Conservation (phyloP, 1,140 invertebrate species). For the Euwallacea similis region DNA sequence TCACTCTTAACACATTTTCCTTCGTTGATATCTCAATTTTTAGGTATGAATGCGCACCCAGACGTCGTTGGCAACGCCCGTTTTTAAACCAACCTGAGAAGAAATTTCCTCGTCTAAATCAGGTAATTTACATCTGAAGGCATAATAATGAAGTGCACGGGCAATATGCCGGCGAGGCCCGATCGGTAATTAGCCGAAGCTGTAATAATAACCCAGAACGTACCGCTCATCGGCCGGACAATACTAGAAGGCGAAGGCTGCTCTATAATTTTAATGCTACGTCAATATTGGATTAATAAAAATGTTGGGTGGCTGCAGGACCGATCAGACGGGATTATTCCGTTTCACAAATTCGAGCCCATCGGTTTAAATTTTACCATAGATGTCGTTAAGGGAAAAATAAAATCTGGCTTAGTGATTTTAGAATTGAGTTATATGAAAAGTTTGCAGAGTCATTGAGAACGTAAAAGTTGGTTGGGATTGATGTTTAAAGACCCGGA, state of each 20-base stretch:
- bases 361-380: not conserved
- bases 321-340: no score
- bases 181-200: slow-evolving; percentile 40
- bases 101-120: slow-evolving; percentile 24
- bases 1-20: no score
- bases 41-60: no score
- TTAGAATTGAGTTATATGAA: not conserved
- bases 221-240: slow-evolving; percentile 36
- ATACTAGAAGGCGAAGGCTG: slow-evolving; percentile 39
- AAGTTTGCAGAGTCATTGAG: not conserved
- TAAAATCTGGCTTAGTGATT: not conserved
- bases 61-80: no score
- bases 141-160: slow-evolving; percentile 29
- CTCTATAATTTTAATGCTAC: slow-evolving; percentile 31
- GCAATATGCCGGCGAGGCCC: not conserved
- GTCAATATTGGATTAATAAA: slow-evolving; percentile 34
- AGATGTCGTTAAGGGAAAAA: not conserved
- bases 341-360: not conserved
- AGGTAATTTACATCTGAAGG: slow-evolving; percentile 33
- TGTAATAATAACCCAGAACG: slow-evolving; percentile 39
- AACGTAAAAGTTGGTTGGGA: not conserved
- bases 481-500: no score
- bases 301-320: not conserved
- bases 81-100: no score
- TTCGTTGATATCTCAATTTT: no score